A percentile compares a stretch with the other conserved stretches of the same genome.
phyloP scores from a whole-genome alignment of 2,113 vertebrate species.

The Arizona elegans region DNA sequence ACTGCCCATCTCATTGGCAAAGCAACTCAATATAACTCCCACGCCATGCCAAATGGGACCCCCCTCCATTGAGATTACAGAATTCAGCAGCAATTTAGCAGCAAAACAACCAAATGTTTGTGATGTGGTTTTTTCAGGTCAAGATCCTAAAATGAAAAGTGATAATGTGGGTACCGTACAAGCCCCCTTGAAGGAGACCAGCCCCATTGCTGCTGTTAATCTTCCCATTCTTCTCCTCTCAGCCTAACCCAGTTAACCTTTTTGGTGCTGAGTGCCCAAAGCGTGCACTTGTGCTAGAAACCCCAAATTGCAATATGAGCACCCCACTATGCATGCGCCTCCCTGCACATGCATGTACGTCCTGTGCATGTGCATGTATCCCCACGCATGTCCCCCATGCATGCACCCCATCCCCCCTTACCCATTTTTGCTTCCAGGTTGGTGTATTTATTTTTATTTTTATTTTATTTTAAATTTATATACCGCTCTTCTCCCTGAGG shows the following conservation, averaged over 20 bases:
- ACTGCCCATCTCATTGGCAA: background rate
- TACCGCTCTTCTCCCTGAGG: too few species aligned
- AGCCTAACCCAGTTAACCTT: background rate
- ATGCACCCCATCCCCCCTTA: too few species aligned
- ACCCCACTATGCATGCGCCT: too few species aligned
- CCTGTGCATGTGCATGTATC: too few species aligned
- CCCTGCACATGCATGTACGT: too few species aligned
- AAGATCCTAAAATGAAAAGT: background rate
- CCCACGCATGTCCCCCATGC: too few species aligned
- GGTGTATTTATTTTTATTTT: too few species aligned
- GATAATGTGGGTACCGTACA: background rate
- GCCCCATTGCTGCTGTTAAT: background rate
- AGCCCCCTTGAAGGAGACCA: background rate
- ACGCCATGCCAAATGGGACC: background rate
- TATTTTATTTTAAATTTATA: too few species aligned
- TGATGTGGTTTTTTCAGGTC: background rate
- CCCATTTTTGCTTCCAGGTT: too few species aligned
- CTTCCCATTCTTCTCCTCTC: background rate
- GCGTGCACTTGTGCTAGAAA: too few species aligned
- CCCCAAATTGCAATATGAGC: too few species aligned
- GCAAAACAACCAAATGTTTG: background rate
- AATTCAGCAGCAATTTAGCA: background rate
- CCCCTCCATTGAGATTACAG: background rate
- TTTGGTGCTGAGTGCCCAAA: too few species aligned
- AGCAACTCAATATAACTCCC: background rate